These are phyloP conservation scores for Urechis unicinctus DNA, from an alignment of 2,888 invertebrate genomes.

Conservation along the genomic window DNA sequence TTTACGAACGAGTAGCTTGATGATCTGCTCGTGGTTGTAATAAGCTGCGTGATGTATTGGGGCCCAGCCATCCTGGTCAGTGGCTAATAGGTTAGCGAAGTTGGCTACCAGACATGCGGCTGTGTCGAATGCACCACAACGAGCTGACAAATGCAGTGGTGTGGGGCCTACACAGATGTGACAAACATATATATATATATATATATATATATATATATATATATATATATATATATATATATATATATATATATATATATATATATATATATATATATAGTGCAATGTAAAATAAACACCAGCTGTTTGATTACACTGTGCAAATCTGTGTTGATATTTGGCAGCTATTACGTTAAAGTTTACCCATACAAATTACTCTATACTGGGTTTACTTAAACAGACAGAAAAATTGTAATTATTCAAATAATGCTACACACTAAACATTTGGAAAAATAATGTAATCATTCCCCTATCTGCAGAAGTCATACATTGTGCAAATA, in stretches of 20 bases:
- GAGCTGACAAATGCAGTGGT: constrained; percentile 46
- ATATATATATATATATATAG: background rate
- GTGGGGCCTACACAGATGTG: constrained; percentile 37
- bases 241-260: constrained; percentile 1
- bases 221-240: too few relatives aligned
- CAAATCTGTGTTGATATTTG: too few relatives aligned
- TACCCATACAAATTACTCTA: too few relatives aligned
- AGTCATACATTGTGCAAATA: too few relatives aligned
- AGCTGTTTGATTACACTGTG: too few relatives aligned
- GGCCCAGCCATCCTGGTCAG: constrained; percentile 46
- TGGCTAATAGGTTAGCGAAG: constrained; percentile 31
- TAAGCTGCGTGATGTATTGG: constrained; percentile 49
- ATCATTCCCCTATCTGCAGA: too few relatives aligned
- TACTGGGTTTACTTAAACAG: too few relatives aligned
- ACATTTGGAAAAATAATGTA: too few relatives aligned
- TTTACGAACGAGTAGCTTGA: constrained; percentile 41
- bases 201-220: background rate
- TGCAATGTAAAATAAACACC: too few relatives aligned
- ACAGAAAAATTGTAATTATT: too few relatives aligned
- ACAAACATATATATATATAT: background rate
- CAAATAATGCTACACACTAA: too few relatives aligned
- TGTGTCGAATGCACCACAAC: constrained; percentile 47
- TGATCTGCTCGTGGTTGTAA: constrained; percentile 45
- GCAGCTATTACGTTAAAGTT: too few relatives aligned
- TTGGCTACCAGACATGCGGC: constrained; percentile 43